phyloP scores from a whole-genome alignment of 2,113 vertebrate species.

The Leiothrix lutea region DNA sequence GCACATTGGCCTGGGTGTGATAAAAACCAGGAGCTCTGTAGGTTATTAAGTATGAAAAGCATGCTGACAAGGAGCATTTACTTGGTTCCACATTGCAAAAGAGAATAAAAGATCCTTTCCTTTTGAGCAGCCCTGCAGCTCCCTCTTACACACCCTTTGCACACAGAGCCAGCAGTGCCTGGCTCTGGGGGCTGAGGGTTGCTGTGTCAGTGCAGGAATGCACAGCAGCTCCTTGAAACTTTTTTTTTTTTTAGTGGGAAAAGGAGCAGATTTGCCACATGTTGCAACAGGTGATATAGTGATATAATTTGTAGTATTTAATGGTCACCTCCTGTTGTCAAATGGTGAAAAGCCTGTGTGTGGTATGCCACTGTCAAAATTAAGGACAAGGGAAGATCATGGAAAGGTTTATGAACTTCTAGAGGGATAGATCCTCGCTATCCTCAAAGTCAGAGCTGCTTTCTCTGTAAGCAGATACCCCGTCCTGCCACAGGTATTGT shows the following conservation, averaged over 20 bases:
- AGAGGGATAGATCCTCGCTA: neutral
- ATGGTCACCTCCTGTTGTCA: neutral
- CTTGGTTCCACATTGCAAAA: neutral
- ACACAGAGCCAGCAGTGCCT: rapidly evolving
- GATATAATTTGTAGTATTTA: neutral
- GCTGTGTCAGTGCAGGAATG: neutral
- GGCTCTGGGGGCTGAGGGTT: neutral
- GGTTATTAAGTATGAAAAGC: neutral
- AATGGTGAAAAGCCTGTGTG: neutral
- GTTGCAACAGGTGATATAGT: neutral
- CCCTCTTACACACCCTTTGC: neutral
- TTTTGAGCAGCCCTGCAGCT: neutral
- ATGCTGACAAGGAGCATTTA: neutral
- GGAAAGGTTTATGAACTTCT: neutral
- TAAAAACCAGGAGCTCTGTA: neutral
- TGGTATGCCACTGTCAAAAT: neutral
- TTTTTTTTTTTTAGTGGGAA: neutral
- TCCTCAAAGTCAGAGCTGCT: neutral
- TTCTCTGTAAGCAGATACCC: neutral
- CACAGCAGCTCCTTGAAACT: neutral
- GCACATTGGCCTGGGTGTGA: neutral
- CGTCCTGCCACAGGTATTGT: rapidly evolving
- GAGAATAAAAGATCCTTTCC: neutral
- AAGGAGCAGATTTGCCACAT: neutral
- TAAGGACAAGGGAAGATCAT: neutral